Conservation (phyloP, 2,888 invertebrate genomes). For the Luperina testacea region DNA sequence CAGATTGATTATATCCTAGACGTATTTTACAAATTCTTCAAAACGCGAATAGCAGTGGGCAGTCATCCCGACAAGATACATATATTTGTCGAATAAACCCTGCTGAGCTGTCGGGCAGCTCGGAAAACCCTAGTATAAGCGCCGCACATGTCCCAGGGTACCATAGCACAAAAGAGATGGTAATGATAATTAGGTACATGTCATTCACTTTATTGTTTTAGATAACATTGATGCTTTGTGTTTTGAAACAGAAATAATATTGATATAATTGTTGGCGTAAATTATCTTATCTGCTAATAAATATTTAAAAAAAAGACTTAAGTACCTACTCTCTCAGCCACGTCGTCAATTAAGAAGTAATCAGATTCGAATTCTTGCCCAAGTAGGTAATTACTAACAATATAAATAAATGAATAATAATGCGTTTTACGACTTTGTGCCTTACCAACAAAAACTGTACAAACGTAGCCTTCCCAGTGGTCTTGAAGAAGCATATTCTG, state of each 20-base stretch:
- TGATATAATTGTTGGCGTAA: constrained; percentile 9
- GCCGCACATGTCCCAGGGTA: not conserved
- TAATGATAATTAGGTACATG: constrained; percentile 13
- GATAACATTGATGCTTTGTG: constrained; percentile 32
- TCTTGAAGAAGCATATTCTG: constrained; percentile 94
- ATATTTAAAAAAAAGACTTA: constrained; percentile 10
- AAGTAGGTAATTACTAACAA: not conserved
- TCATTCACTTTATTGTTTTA: constrained; percentile 29
- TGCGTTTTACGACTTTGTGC: not conserved
- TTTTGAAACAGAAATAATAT: constrained; percentile 30
- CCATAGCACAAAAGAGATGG: constrained; percentile 17
- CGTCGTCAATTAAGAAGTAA: not conserved
- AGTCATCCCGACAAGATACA: not conserved
- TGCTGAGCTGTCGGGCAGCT: not conserved
- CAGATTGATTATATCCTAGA: not conserved
- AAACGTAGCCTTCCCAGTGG: constrained; percentile 89
- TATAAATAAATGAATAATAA: not conserved
- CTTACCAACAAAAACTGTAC: constrained; percentile 90
- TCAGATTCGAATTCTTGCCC: not conserved
- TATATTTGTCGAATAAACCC: not conserved
- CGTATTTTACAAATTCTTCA: not conserved
- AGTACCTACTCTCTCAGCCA: not conserved
- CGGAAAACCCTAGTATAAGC: not conserved
- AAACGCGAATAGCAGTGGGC: not conserved
- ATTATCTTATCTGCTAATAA: constrained; percentile 41